These are phyloP conservation scores for Rissa tridactyla DNA, from an alignment of 2,113 vertebrate species.

Conservation along the genomic window DNA sequence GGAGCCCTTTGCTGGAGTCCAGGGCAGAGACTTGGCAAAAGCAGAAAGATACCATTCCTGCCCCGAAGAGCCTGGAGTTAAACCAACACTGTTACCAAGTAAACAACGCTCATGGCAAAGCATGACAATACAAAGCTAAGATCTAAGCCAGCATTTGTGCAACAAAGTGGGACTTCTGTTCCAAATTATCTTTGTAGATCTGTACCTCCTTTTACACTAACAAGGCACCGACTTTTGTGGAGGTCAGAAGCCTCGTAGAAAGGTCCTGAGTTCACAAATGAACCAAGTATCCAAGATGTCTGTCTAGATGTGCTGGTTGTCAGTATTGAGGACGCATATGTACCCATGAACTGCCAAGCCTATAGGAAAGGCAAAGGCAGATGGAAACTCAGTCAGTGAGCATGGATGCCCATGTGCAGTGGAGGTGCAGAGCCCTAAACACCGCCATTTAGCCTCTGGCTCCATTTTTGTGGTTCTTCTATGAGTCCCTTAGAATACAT, in stretches of 20 bases:
- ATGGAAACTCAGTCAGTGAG: neutral
- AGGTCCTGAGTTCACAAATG: neutral
- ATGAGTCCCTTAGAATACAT: neutral
- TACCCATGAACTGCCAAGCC: fast-evolving
- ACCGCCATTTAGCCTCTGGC: neutral
- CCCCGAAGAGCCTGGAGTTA: neutral
- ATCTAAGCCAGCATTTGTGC: neutral
- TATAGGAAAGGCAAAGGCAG: neutral
- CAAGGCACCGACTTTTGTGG: neutral
- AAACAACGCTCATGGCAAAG: neutral
- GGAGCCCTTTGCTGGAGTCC: neutral
- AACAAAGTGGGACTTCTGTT: neutral
- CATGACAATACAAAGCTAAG: neutral
- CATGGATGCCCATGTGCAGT: neutral
- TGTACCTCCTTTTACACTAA: neutral
- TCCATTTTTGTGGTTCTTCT: neutral
- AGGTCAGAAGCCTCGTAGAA: neutral
- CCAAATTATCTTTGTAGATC: neutral
- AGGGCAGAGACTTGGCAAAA: neutral
- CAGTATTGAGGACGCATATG: neutral
- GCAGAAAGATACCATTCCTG: neutral
- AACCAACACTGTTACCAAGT: neutral
- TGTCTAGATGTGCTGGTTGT: neutral
- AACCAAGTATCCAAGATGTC: neutral
- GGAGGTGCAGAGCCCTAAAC: neutral